Evolutionary conservation across 2,113 vertebrate species (phyloP).

Genomic region (Mustela nigripes): DNA sequence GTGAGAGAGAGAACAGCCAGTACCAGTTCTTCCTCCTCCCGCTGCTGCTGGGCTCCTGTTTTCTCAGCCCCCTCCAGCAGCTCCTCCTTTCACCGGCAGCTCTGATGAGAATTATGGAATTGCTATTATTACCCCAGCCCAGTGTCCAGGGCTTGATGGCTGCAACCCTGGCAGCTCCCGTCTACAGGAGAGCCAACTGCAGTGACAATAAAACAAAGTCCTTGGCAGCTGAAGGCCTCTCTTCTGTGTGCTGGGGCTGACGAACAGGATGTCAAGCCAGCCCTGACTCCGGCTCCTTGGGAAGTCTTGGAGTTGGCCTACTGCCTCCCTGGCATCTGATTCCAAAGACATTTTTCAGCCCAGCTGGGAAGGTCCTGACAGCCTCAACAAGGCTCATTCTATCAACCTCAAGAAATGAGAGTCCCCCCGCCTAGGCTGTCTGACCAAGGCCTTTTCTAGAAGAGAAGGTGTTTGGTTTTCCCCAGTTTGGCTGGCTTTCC

Average conservation of each 20-base stretch:
- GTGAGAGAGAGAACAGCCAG: constrained; percentile 83
- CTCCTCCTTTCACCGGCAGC: constrained; percentile 74
- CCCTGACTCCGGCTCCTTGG: constrained; percentile 80
- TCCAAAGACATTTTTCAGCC: constrained; percentile 84
- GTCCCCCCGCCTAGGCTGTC: not conserved
- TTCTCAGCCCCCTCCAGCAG: constrained; percentile 76
- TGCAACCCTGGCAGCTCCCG: constrained; percentile 83
- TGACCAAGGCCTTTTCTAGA: constrained; percentile 13
- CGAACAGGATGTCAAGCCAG: constrained; percentile 74
- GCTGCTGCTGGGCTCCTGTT: constrained; percentile 74
- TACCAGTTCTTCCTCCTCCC: constrained; percentile 78
- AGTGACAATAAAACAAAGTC: constrained; percentile 89
- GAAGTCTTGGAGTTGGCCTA: constrained; percentile 81
- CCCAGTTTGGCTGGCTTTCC: not conserved
- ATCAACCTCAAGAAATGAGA: not conserved
- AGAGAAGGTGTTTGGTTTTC: not conserved
- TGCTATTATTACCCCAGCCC: constrained; percentile 85
- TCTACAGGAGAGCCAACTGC: constrained; percentile 82
- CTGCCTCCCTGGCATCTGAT: constrained; percentile 49
- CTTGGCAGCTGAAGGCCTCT: constrained; percentile 85
- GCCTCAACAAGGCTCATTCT: constrained; percentile 60
- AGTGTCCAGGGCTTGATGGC: constrained; percentile 65
- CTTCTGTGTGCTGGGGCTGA: constrained; percentile 73
- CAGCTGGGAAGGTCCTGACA: constrained; percentile 82
- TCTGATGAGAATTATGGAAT: constrained; percentile 84